Percentiles rank a stretch among this genome's conserved stretches.
These are phyloP conservation scores for Holacanthella duospinosa DNA, from an alignment of 2,888 invertebrate species.

Conservation along the genomic window DNA sequence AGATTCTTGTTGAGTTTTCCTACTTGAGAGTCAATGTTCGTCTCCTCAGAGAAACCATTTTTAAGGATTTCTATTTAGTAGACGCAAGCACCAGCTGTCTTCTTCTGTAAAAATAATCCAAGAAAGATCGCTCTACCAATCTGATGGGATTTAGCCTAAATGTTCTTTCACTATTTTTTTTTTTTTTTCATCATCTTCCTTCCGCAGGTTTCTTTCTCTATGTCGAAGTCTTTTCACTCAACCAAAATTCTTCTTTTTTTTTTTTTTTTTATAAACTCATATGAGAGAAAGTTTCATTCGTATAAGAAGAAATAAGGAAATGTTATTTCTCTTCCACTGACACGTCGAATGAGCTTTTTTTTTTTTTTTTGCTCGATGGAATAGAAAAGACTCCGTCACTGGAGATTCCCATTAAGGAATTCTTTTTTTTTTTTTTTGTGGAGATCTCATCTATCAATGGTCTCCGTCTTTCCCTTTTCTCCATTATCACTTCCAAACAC, in stretches of 20 bases:
- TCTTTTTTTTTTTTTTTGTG: too few species aligned
- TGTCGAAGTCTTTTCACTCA: background rate
- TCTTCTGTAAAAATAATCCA: slow-evolving; percentile 15
- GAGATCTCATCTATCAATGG: background rate
- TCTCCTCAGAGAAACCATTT: slow-evolving; percentile 16
- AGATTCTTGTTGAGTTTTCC: background rate
- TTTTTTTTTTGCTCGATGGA: background rate
- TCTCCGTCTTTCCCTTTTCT: background rate
- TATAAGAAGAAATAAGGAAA: background rate
- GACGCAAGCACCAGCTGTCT: slow-evolving; percentile 21
- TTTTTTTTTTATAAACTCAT: too few species aligned
- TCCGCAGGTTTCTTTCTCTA: slow-evolving; percentile 12
- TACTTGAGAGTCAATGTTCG: slow-evolving; percentile 26
- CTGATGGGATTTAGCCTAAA: slow-evolving; percentile 27
- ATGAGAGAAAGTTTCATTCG: background rate
- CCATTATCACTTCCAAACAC: background rate
- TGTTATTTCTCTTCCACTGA: background rate
- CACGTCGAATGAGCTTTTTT: background rate
- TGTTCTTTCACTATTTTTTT: slow-evolving; percentile 18
- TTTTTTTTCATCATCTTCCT: slow-evolving; percentile 13
- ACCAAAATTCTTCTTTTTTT: slow-evolving; percentile 5
- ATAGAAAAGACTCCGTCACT: background rate
- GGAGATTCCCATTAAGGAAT: slow-evolving; percentile 3
- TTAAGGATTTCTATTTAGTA: slow-evolving; percentile 15
- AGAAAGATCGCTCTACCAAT: slow-evolving; percentile 20